phyloP scores from a whole-genome alignment of 1,140 invertebrate genomes.

The Limonius californicus region DNA sequence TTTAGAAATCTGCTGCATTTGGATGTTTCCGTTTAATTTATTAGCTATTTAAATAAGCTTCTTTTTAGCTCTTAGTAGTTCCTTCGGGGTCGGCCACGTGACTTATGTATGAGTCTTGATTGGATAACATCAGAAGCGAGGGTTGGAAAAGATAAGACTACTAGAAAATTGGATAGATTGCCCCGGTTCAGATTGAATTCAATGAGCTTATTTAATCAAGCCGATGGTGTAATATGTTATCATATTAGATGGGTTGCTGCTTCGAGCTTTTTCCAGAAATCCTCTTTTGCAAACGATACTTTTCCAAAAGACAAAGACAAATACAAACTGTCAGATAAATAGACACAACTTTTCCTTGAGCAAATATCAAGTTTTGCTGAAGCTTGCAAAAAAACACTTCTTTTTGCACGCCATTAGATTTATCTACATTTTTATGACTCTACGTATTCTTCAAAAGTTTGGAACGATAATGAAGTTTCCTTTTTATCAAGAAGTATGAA shows the following conservation, averaged over 20 bases:
- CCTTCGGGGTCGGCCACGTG: constrained; percentile 26
- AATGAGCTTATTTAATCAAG: constrained; percentile 45
- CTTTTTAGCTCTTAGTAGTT: constrained; percentile 5
- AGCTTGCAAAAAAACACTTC: constrained; percentile 3
- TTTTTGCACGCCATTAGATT: constrained; percentile 18
- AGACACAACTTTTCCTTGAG: not conserved
- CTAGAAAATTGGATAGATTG: constrained; percentile 44
- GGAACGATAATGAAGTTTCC: no score
- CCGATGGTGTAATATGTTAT: constrained; percentile 30
- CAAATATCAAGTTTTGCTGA: constrained; percentile 6
- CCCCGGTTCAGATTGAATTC: constrained; percentile 40
- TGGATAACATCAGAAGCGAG: constrained; percentile 41
- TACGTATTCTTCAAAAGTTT: not conserved
- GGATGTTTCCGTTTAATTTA: constrained; percentile 3
- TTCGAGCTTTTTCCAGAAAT: constrained; percentile 12
- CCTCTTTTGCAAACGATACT: constrained; percentile 6
- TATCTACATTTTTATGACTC: not conserved
- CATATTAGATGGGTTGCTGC: constrained; percentile 22
- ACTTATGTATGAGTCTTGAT: constrained; percentile 33
- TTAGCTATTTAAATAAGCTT: constrained; percentile 10
- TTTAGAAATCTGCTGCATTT: not conserved
- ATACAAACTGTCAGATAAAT: not conserved
- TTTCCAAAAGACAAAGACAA: constrained; percentile 8
- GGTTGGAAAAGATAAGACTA: constrained; percentile 42
- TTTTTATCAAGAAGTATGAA: no score